These are phyloP conservation scores for Hystrix brachyura DNA, from an alignment of 2,113 vertebrate species.

Conservation along the genomic window DNA sequence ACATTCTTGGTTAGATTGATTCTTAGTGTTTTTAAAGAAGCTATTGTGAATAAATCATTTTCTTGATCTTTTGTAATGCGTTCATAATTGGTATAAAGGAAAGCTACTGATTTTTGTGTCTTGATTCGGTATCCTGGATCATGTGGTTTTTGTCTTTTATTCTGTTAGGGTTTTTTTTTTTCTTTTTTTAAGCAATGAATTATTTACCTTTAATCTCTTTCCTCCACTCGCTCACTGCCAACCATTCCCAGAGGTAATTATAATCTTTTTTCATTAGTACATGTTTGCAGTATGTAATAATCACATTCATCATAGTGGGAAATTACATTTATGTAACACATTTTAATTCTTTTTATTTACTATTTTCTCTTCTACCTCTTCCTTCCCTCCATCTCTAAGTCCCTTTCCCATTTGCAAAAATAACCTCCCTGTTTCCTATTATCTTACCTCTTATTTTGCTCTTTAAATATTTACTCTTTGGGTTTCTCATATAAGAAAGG, in stretches of 20 bases:
- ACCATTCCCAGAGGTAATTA: neutral
- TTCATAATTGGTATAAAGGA: neutral
- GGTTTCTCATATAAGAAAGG: neutral
- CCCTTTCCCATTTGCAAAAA: neutral
- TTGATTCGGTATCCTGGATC: neutral
- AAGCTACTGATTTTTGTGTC: neutral
- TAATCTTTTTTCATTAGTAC: neutral
- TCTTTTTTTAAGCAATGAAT: neutral
- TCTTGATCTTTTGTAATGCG: neutral
- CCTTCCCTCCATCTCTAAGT: neutral
- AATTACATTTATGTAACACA: neutral
- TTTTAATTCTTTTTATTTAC: neutral
- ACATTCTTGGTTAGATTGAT: neutral
- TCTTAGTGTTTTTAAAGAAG: neutral
- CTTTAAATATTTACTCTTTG: neutral
- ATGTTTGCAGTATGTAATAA: neutral
- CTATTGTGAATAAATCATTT: neutral
- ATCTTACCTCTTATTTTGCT: neutral
- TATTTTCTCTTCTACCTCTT: neutral
- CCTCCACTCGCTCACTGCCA: neutral
- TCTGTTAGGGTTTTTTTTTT: neutral
- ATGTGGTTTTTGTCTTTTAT: neutral
- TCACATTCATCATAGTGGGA: neutral
- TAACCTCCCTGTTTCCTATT: neutral
- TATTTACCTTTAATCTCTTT: neutral